Conservation (phyloP, 1,140 invertebrate genomes). For the Camponotus pennsylvanicus region DNA sequence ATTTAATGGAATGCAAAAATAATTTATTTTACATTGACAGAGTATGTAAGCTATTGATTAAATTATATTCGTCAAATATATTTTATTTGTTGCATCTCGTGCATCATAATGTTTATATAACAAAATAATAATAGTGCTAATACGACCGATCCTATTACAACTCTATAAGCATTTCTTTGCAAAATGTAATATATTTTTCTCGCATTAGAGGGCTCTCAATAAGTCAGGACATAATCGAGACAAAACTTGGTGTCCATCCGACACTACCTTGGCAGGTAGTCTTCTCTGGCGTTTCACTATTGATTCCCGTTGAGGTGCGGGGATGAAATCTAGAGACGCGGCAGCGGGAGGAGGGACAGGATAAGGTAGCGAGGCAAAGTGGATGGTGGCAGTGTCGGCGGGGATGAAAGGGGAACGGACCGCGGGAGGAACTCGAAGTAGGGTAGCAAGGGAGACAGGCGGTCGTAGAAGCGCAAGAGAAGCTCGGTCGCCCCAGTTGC, state of each 20-base stretch:
- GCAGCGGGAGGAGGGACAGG: slow-evolving; percentile 26
- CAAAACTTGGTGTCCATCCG: slow-evolving; percentile 46
- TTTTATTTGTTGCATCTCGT: neutral
- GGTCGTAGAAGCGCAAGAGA: slow-evolving; percentile 53
- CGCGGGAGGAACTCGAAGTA: slow-evolving; percentile 43
- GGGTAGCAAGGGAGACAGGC: slow-evolving; percentile 52
- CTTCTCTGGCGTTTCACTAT: slow-evolving; percentile 71
- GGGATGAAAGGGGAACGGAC: slow-evolving; percentile 5
- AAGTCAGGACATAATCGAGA: slow-evolving; percentile 61
- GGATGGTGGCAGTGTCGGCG: slow-evolving; percentile 58
- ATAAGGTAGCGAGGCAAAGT: slow-evolving; percentile 62
- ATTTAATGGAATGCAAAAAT: neutral
- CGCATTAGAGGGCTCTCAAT: no score
- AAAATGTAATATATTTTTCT: slow-evolving; percentile 31
- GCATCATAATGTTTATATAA: neutral
- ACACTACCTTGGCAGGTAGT: slow-evolving; percentile 57
- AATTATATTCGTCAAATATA: neutral
- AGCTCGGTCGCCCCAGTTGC: slow-evolving; percentile 75
- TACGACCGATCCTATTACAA: neutral
- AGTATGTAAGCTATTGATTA: neutral
- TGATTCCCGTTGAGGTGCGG: slow-evolving; percentile 68
- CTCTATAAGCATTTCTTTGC: neutral
- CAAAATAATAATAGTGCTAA: neutral
- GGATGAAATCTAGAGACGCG: slow-evolving; percentile 53
- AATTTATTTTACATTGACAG: neutral